Evolutionary conservation across 2,888 invertebrate species (phyloP).

Genomic region (Dynastes grantii): DNA sequence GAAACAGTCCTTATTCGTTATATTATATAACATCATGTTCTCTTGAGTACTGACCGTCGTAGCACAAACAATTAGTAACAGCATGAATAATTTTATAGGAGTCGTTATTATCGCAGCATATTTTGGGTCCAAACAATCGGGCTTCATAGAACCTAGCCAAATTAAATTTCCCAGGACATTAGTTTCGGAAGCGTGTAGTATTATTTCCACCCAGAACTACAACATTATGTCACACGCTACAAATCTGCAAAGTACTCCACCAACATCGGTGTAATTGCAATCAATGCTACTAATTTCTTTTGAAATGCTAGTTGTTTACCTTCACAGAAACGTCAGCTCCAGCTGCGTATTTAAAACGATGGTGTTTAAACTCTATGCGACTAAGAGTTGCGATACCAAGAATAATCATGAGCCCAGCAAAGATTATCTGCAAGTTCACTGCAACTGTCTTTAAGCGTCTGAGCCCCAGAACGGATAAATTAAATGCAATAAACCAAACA

Average conservation of each 20-base stretch:
- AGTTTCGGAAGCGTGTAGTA: slow-evolving; percentile 40
- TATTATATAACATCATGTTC: slow-evolving; percentile 15
- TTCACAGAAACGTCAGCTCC: neutral
- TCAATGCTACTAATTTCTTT: neutral
- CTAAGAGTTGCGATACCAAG: neutral
- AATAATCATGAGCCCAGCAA: neutral
- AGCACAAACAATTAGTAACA: slow-evolving; percentile 24
- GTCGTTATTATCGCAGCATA: slow-evolving; percentile 43
- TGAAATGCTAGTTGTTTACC: neutral
- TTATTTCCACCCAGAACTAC: slow-evolving; percentile 47
- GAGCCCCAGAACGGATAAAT: slow-evolving; percentile 26
- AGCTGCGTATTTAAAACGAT: neutral
- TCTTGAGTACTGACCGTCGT: slow-evolving; percentile 34
- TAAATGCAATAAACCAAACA: slow-evolving; percentile 39
- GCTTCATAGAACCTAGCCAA: slow-evolving; percentile 50
- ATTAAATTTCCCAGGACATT: slow-evolving; percentile 43
- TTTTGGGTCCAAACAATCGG: slow-evolving; percentile 40
- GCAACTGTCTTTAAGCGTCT: slow-evolving; percentile 16
- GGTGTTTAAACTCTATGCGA: slow-evolving; percentile 12
- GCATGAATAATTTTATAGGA: slow-evolving; percentile 25
- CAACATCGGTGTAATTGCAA: neutral
- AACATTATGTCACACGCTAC: neutral
- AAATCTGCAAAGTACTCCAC: too few species aligned
- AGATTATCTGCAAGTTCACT: slow-evolving; percentile 21
- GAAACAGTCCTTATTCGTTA: slow-evolving; percentile 53